These are phyloP conservation scores for Myanophis thanlyinensis DNA, from an alignment of 2,113 vertebrate species.

Conservation along the genomic window DNA sequence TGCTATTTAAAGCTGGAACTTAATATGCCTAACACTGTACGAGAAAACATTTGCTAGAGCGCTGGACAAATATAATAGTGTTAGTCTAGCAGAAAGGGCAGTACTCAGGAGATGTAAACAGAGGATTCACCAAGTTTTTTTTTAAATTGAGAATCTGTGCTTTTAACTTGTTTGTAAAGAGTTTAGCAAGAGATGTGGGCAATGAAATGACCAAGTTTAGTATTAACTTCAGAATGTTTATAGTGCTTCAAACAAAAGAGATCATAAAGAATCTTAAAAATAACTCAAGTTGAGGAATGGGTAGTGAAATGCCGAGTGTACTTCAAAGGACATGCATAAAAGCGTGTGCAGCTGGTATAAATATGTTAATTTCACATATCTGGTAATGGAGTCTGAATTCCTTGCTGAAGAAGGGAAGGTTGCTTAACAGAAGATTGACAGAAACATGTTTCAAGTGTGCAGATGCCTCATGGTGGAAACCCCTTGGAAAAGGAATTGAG, in stretches of 20 bases:
- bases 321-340: background rate
- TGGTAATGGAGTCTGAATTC: background rate
- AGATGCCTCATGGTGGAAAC: background rate
- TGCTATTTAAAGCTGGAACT: conserved; percentile 25
- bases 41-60: background rate
- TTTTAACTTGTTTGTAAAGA: background rate
- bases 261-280: background rate
- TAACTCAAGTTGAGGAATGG: background rate
- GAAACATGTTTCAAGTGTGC: background rate
- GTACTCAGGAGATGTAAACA: background rate
- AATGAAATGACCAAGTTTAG: background rate
- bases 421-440: background rate
- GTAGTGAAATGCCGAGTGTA: background rate
- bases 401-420: background rate
- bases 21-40: conserved; percentile 7
- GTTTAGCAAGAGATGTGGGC: background rate
- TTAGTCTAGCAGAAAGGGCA: background rate
- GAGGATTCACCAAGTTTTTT: background rate
- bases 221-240: background rate
- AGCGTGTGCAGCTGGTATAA: background rate
- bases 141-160: background rate
- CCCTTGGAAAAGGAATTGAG: background rate
- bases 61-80: background rate
- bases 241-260: background rate
- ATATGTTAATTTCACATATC: background rate